Base-by-base conservation (phyloP, 2,797 vertebrate species). In the Liasis olivaceus region DNA sequence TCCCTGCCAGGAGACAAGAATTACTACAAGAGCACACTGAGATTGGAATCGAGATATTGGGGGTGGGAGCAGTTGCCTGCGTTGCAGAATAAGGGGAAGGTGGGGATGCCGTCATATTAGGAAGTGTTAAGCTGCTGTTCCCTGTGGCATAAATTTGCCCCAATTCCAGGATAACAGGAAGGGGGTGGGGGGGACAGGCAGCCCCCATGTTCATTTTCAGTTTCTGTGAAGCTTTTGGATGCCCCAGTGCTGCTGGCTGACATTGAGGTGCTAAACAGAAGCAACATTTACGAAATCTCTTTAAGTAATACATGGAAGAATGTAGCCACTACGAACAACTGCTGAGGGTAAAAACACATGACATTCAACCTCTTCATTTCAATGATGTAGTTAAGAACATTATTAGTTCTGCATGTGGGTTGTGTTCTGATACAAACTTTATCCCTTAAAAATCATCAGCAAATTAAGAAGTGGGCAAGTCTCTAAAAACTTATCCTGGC, bases 361-460 rank as follows among this genome's bases (percentile, higher is more conserved):
- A 24, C 58, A 81, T 90, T 87, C 58, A 87, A 63, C 51, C 22
- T 87, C 42, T 17, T 69, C n/a, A 28, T 87, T 72, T 88, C 69
- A 93, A 31, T 28, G 15, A 90, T 63, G 24, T 42, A 87, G 22
- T 51, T 87, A n/a, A 87, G 69, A 26, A 58, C 24, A 24, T 47
- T 88, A 47, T 72, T 72, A 63, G 12, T 58, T 88, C 36, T 20
- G 36, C 8, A 59, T 84, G 66, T 84, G 47, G 8, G 12, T 17
- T 84, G 22, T 47, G 4, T 58, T 90, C 72, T 92, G 63, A 91
- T 93, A 87, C 93, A 94, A 95, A 91, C 91, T 94, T 95, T 92
- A 95, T 91, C 15, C 58, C 84, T 58, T 95, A 95, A 85, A 93
- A 22, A 91, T 81, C 88, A 94, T 93, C 95, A 96, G 91, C 26